phyloP scores from a whole-genome alignment of 2,113 vertebrate genomes.

The crab-eating macaque (Macaca fascicularis) region T2T-MFA8v1.1 NC_088384.1:13283001-13283500 shows the following conservation, averaged over 20 bases:
- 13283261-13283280: accelerated
- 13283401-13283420: not conserved
- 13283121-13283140: not conserved
- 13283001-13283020: not conserved
- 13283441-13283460: not conserved
- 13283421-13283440: not conserved
- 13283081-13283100: not conserved
- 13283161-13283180: not conserved
- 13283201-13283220: not conserved
- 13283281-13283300: not conserved
- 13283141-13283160: not conserved
- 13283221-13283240: not conserved
- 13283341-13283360: not conserved
- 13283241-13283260: not conserved
- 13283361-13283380: not conserved
- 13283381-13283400: not conserved
- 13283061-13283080: not conserved
- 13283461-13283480: not conserved
- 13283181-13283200: not conserved
- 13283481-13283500: not conserved
- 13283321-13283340: not conserved
- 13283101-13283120: not conserved
- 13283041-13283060: not conserved
- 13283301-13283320: not conserved
- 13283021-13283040: not conserved